Evolutionary conservation across 2,797 vertebrate genomes (phyloP).

Genomic region (Rhadinocentrus ornatus): DNA sequence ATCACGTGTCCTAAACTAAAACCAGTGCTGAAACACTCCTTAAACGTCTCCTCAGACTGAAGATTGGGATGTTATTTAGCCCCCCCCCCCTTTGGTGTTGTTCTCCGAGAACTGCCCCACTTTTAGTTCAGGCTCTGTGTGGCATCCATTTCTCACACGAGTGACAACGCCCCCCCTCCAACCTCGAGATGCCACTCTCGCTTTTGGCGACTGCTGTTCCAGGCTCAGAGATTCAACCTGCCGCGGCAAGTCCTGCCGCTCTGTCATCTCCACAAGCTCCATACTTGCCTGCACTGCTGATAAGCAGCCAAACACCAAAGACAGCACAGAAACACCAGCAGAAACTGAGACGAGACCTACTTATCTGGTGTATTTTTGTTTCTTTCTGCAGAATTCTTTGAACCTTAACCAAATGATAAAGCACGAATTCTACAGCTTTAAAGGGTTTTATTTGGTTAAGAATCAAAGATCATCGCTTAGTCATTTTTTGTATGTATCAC

Average conservation of each 20-base stretch:
- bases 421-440: not conserved
- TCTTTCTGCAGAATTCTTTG: conserved; percentile 16
- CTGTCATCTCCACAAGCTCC: conserved; percentile 60
- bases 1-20: conserved; percentile 22
- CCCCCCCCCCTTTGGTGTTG: conserved; percentile 42
- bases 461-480: conserved; percentile 9
- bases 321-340: conserved; percentile 16
- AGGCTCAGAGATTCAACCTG: conserved; percentile 47
- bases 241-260: conserved; percentile 43
- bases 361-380: conserved; percentile 24
- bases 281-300: conserved; percentile 56
- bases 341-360: conserved; percentile 22
- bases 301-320: conserved; percentile 58
- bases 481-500: not conserved
- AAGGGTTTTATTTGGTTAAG: not conserved
- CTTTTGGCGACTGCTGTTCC: conserved; percentile 67
- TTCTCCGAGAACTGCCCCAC: conserved; percentile 80
- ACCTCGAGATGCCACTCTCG: conserved; percentile 47
- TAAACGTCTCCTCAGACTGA: conserved; percentile 15
- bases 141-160: conserved; percentile 72
- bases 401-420: not conserved
- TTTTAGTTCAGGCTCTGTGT: conserved; percentile 65
- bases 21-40: conserved; percentile 32
- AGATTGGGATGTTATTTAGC: conserved; percentile 33
- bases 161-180: conserved; percentile 42